Conservation (phyloP, 2,797 vertebrate genomes). For the Anabas testudineus region DNA sequence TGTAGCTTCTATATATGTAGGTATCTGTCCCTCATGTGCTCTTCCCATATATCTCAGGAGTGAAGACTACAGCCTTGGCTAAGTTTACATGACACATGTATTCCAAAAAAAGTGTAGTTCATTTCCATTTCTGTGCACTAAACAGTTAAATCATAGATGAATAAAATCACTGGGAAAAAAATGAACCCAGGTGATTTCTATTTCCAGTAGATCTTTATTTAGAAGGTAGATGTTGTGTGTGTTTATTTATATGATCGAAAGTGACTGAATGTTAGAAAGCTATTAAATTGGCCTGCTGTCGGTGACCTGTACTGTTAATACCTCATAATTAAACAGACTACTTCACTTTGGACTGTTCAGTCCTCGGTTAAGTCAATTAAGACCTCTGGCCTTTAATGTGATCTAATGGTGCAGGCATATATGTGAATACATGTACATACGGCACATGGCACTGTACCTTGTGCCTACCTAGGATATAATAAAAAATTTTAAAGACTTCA, state of each 20-base stretch:
- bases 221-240: conserved; percentile 51
- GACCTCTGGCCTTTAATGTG: conserved; percentile 50
- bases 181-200: conserved; percentile 50
- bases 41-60: conserved; percentile 13
- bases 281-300: conserved; percentile 58
- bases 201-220: conserved; percentile 70
- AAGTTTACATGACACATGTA: conserved; percentile 14
- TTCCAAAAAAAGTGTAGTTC: conserved; percentile 8
- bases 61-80: background rate
- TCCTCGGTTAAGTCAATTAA: conserved; percentile 43
- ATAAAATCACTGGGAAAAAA: conserved; percentile 38
- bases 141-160: conserved; percentile 39
- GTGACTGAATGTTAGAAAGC: conserved; percentile 55
- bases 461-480: background rate
- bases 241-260: conserved; percentile 58
- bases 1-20: conserved; percentile 29
- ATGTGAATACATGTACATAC: conserved; percentile 14
- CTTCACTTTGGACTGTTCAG: conserved; percentile 57
- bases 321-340: conserved; percentile 63
- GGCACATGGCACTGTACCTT: background rate
- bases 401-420: conserved; percentile 39
- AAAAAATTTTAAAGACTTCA: too few species aligned
- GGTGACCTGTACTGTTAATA: conserved; percentile 54
- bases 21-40: conserved; percentile 34
- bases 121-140: conserved; percentile 25